A percentile compares a stretch with the other conserved stretches of the same genome.
phyloP scores from a whole-genome alignment of 1,140 invertebrate genomes.

The Eupristina koningsbergeri region DNA sequence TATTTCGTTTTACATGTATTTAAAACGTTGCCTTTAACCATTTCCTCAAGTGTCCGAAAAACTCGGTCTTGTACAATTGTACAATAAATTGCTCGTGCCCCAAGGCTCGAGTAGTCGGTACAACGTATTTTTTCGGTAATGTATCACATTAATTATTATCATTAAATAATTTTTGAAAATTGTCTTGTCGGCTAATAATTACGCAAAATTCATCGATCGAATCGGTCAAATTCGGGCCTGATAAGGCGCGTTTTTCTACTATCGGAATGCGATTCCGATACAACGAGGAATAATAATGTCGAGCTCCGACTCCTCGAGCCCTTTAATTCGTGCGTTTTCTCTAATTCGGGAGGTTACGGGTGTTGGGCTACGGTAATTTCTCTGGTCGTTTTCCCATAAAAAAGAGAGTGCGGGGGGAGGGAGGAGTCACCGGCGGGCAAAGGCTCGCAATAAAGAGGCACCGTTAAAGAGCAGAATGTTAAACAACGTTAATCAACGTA shows the following conservation, averaged over 20 bases:
- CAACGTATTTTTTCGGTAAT: too few species aligned
- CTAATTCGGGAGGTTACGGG: background rate
- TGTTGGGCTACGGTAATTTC: background rate
- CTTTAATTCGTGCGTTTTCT: background rate
- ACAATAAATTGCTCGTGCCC: too few species aligned
- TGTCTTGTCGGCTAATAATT: too few species aligned
- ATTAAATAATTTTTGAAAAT: too few species aligned
- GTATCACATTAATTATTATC: too few species aligned
- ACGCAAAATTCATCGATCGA: too few species aligned
- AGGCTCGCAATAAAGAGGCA: slow-evolving; percentile 11
- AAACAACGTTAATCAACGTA: slow-evolving; percentile 25
- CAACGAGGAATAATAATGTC: background rate
- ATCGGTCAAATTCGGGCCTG: background rate
- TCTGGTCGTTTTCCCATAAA: background rate
- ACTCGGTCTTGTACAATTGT: too few species aligned
- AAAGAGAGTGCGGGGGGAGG: background rate
- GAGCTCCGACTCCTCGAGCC: background rate
- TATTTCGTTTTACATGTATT: too few species aligned
- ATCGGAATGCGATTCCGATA: background rate
- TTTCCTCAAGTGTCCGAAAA: too few species aligned
- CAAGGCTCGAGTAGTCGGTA: too few species aligned
- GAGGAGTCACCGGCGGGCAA: background rate
- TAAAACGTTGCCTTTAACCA: too few species aligned
- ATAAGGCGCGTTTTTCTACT: background rate
- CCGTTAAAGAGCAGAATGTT: slow-evolving; percentile 30